Evolutionary conservation across 2,113 vertebrate species (phyloP).

Genomic region (Pelodiscus sinensis): DNA sequence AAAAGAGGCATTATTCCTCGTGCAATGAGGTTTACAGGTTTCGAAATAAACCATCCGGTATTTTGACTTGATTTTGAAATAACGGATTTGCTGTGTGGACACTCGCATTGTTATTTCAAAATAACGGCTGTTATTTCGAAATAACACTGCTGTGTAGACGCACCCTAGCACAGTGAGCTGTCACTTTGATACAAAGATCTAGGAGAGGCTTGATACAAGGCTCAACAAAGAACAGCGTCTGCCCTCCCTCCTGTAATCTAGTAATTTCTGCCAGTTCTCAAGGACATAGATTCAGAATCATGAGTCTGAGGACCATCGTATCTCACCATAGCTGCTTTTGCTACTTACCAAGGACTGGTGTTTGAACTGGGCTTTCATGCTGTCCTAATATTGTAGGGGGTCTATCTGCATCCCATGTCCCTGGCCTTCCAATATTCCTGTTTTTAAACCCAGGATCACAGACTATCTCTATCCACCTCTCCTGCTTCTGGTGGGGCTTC

Average conservation of each 20-base stretch:
- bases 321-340: background rate
- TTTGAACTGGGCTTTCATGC: background rate
- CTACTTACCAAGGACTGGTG: background rate
- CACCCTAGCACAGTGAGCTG: background rate
- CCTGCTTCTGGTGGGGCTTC: background rate
- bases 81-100: too few relatives aligned
- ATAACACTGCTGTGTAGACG: too few relatives aligned
- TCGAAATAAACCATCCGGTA: too few relatives aligned
- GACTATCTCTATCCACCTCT: background rate
- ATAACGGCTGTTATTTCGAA: too few relatives aligned
- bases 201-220: background rate
- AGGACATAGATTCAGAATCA: background rate
- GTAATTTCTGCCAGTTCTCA: background rate
- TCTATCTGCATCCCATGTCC: background rate
- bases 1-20: too few relatives aligned
- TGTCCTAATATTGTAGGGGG: background rate
- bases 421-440: fast-evolving
- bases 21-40: too few relatives aligned
- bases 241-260: background rate
- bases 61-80: too few relatives aligned
- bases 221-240: background rate
- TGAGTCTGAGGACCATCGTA: background rate
- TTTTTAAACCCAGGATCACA: background rate
- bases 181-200: background rate
- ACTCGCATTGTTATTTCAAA: too few relatives aligned